Evolutionary conservation across 2,888 invertebrate species (phyloP), one percentile per base, ranked within the genome.

Genomic region (Nymphalis c-album): DNA sequence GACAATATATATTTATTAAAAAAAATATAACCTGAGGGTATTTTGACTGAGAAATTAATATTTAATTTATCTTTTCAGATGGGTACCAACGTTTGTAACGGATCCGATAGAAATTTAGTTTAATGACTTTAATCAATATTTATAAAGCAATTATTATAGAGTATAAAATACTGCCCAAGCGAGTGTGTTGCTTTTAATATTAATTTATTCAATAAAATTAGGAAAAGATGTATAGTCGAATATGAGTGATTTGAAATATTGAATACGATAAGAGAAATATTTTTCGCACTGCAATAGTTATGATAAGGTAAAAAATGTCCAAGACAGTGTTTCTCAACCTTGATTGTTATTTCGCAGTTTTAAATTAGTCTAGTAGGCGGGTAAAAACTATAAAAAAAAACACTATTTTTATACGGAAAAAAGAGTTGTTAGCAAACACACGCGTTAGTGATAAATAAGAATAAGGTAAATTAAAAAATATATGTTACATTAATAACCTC

Each of bases 101-200:
- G 60, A 55, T 62, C 63, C 58, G 64, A 63, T 63, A 63, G 31
- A 60, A 65, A 47, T 4, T 22, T 65, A 68, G 64, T 60, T 57
- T 18, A 51, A 65, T 62, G 31, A 64, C 58, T 60, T 58, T 22
- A 63, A 65, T 66, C 55, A 53, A 61, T 58, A 53, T 53, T 53
- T 53, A 59, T 55, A 64, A 67, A 70, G 64, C 64, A 70, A 69
- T 63, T 68, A 31, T 31, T 31, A 17, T 55, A 31, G 31, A 55
- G 53, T 70, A 64, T 40, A 40, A 40, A 40, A 48, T 71, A 68
- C 68, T 71, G 68, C 70, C 70, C 70, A 60, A 63, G 60, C 65
- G 68, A 71, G 70, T 63, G 70, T 60, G 70, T 64, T 70, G 70
- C 65, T 71, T 70, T 63, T 55, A 55, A 22, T 55, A 53, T 67